These are phyloP conservation scores for Coenobita brevimanus DNA, from an alignment of 1,140 invertebrate species.

Conservation along the genomic window DNA sequence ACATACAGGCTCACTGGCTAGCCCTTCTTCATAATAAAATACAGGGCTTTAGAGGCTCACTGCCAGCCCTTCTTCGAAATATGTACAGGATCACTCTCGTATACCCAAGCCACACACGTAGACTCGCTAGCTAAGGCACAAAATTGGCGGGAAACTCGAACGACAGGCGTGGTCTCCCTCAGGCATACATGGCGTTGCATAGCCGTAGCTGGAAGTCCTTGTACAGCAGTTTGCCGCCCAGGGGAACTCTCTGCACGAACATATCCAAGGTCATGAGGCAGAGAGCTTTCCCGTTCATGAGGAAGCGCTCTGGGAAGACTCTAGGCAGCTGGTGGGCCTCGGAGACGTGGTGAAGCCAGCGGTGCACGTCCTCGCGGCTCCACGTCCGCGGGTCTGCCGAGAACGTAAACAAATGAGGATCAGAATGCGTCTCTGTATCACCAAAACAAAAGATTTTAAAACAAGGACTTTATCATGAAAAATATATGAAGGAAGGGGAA, in stretches of 20 bases:
- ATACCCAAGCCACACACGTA: not conserved
- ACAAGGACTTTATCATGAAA: not conserved
- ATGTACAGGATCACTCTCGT: not conserved
- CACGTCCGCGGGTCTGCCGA: conserved; percentile 80
- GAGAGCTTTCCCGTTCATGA: conserved; percentile 86
- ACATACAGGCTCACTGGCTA: too few species aligned
- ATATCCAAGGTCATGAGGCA: conserved; percentile 84
- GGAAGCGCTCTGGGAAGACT: conserved; percentile 78
- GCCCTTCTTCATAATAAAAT: too few species aligned
- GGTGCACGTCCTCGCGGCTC: conserved; percentile 80
- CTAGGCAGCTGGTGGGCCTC: conserved; percentile 78
- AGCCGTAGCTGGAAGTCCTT: conserved; percentile 76
- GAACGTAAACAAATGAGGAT: not conserved
- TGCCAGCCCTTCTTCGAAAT: too few species aligned
- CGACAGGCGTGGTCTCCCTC: not conserved
- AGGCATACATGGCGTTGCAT: conserved; percentile 73
- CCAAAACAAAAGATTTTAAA: not conserved
- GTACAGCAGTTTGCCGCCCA: conserved; percentile 81
- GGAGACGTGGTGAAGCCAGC: conserved; percentile 79
- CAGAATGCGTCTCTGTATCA: not conserved
- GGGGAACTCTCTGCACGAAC: conserved; percentile 82
- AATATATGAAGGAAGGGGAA: too few species aligned
- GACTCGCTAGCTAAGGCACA: not conserved
- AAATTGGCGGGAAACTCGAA: not conserved
- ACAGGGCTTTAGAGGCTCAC: too few species aligned